phyloP scores from a whole-genome alignment of 1,140 invertebrate genomes.

The Coptotermes formosanus region DNA sequence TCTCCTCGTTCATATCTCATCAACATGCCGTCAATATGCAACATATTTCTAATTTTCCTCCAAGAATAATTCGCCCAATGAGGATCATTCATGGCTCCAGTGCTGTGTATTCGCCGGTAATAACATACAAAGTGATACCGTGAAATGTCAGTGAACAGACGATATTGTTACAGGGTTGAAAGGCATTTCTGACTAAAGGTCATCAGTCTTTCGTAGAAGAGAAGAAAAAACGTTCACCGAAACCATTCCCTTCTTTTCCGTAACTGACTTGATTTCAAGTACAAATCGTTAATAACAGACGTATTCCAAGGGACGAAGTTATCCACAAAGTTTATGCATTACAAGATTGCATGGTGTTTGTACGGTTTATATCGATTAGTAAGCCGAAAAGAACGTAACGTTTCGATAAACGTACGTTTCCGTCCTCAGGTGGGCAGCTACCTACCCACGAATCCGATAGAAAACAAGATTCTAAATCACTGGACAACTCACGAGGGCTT shows the following conservation, averaged over 20 bases:
- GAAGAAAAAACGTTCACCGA: background rate
- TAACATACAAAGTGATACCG: background rate
- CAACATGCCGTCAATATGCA: too few relatives aligned
- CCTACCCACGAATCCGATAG: too few relatives aligned
- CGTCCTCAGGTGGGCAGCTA: too few relatives aligned
- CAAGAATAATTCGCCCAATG: background rate
- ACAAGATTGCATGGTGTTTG: too few relatives aligned
- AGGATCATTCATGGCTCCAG: background rate
- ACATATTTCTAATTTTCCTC: too few relatives aligned
- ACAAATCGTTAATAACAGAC: background rate
- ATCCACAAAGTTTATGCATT: background rate
- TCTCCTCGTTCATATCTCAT: too few relatives aligned
- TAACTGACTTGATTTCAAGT: background rate
- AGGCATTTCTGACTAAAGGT: conserved; percentile 1
- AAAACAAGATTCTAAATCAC: too few relatives aligned
- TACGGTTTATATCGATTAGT: too few relatives aligned
- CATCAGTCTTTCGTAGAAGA: background rate
- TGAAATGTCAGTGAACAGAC: conserved; percentile 4
- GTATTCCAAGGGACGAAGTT: background rate
- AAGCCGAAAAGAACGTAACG: too few relatives aligned
- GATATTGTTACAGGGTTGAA: background rate
- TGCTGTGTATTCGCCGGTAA: background rate
- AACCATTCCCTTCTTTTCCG: background rate
- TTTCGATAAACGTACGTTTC: too few relatives aligned
- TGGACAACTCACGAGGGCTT: too few relatives aligned